Base-by-base conservation (phyloP, 2,888 invertebrate genomes). In the Halictus quadricinctus region DNA sequence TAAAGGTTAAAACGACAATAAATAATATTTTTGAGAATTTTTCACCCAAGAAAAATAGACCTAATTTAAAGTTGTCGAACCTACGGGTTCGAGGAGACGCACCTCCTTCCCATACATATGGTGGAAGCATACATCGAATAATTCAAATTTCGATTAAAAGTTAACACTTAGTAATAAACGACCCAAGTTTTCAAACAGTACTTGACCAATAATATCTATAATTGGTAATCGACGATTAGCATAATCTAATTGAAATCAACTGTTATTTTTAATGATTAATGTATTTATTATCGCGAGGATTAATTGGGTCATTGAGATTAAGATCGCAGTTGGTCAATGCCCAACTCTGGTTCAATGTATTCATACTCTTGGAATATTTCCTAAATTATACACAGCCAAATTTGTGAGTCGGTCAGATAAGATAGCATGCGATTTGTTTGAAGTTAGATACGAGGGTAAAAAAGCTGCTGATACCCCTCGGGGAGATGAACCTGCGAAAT, bases 321-420 rank as follows among this genome's bases (percentile, higher is more conserved):
- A 29, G 64, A 64, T 64, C 29, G 6, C 7, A 64, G 29, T 15
- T n/a, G 15, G 29, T 64, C 15, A 29, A 15, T 64, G 15, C 64
- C 25, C 25, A 64, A 15, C 5, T 25, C 7, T 60, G 25, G 6
- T 29, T 5, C 0, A 0, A 60, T 15, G 0, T 60, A 60, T 60
- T 13, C 25, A 60, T n/a, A n/a, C 8, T 66, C 8, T 21, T 66
- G 36, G 66, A 36, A 43, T 25, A n/a, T 25, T 36, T 46, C 43
- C 12, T 15, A 41, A n/a, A 36, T 48, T 21, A 64, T 15, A 15
- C 29, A 64, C 13, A 12, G 29, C 15, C n/a, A 41, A 79, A 50
- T 64, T 81, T 36, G 8, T 48, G 43, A 48, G 50, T 58, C 58
- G 13, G 1, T 8, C 8, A 66, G 82, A 82, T 82, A 82, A 84